Percentiles rank a stretch among this genome's conserved stretches.
Evolutionary conservation across 2,113 vertebrate species (phyloP).

Genomic region (Camelus bactrianus): DNA sequence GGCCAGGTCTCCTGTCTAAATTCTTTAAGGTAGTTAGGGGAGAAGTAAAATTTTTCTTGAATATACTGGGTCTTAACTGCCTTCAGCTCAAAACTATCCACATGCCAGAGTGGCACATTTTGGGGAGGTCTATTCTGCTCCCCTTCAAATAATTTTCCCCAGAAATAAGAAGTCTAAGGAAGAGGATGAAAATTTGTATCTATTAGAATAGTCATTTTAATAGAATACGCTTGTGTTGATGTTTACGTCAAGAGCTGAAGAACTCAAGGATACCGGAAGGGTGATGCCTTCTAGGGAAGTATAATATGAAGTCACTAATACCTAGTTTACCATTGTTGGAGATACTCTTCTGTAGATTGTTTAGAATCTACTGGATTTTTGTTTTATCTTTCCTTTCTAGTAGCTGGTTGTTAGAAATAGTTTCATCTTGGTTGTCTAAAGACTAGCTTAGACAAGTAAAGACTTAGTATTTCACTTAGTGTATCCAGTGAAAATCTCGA

Average conservation of each 20-base stretch:
- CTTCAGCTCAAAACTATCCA: not conserved
- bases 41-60: not conserved
- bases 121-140: not conserved
- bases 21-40: not conserved
- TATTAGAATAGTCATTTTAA: not conserved
- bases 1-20: not conserved
- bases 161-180: not conserved
- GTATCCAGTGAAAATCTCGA: not conserved
- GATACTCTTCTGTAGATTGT: not conserved
- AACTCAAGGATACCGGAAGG: not conserved
- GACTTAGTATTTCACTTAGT: not conserved
- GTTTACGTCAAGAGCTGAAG: not conserved
- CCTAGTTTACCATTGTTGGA: not conserved
- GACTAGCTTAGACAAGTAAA: not conserved
- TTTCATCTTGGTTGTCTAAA: conserved; percentile 4
- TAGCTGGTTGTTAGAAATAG: not conserved
- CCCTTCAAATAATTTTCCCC: not conserved
- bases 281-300: not conserved
- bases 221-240: not conserved
- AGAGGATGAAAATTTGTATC: not conserved
- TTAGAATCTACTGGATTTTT: not conserved
- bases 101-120: not conserved
- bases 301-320: not conserved
- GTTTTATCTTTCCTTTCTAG: not conserved
- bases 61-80: not conserved